These are phyloP conservation scores for Smutsia gigantea DNA, from an alignment of 2,797 vertebrate genomes.

Conservation along the genomic window DNA sequence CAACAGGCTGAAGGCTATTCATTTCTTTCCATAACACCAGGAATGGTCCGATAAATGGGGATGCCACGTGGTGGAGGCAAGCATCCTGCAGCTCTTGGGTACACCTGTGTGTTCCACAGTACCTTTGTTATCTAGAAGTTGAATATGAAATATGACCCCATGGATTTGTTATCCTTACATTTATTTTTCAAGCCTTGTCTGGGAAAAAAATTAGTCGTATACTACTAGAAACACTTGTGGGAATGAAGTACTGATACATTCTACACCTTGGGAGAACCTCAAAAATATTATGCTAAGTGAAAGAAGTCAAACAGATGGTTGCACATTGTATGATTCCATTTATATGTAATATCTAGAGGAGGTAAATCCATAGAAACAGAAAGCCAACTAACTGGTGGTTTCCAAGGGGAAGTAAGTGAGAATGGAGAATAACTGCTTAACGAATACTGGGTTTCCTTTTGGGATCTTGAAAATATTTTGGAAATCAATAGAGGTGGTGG, in stretches of 20 bases:
- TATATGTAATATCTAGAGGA: neutral
- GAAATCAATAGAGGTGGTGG: neutral
- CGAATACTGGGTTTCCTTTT: neutral
- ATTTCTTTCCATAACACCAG: neutral
- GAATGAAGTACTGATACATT: neutral
- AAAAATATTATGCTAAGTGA: neutral
- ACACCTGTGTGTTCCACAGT: neutral
- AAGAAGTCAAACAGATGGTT: neutral
- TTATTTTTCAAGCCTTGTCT: neutral
- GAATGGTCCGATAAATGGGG: neutral
- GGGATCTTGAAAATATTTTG: neutral
- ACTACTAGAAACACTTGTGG: neutral
- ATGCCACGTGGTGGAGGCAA: neutral
- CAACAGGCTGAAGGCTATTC: neutral
- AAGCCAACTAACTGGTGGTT: neutral
- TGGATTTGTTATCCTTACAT: conserved; percentile 1
- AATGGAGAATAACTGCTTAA: neutral
- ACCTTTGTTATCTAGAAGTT: neutral
- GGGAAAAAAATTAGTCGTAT: neutral
- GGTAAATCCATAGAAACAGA: neutral
- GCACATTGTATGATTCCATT: neutral
- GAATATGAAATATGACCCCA: neutral
- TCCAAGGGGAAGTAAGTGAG: neutral
- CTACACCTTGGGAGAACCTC: neutral
- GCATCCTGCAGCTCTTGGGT: neutral